Evolutionary conservation across 1,140 invertebrate species (phyloP), one percentile per base, ranked within the genome.

Genomic region (Drosophila takahashii): DNA sequence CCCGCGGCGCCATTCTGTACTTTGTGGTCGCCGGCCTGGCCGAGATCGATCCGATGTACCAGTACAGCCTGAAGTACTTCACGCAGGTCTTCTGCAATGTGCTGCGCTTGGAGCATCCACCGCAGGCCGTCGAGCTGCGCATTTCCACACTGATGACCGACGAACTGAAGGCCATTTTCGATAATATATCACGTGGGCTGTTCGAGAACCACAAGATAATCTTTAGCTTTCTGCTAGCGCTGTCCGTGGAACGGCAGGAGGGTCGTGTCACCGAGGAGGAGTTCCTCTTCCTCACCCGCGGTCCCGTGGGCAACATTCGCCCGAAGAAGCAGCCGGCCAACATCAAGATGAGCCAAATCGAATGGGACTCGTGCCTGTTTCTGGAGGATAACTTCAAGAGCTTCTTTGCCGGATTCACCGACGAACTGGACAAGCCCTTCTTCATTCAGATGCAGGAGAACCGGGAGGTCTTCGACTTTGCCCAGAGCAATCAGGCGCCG

Each of bases 1-100:
- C 95, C 1, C 95, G 97, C 70, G 98, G 97, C 1, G 97, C 97
- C 1, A 96, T 98, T 13, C 92, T 99, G 2, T 99, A 97, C 91
- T 98, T 98, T 91, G 97, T 97, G 1, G 96, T 98, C 10, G 96
- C 97, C 5, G 95, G 96, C 85, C 93, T 99, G 3, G 95, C 96
- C 0, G 96, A 97, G 67, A 96, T 98, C 58, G 97, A 98, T 93
- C 96, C 97, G 0, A 99, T 98, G 98, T 99, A 99, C 92, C 98
- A 99, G 92, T 98, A 95, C 93, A 97, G 97, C 3, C 93, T 98
- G 4, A 97, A 97, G 86, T 98, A 97, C 91, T 98, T 98, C 80
- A 97, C 93, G 4, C 92, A 97, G 95, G 93, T 97, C 13, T 97
- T 97, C 81, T 96, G 96, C 80, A 93, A 93, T 59, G 96, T 96